Percentiles rank a stretch among this genome's conserved stretches.
phyloP scores from a whole-genome alignment of 2,888 invertebrate genomes.

The Papilio gigon region DNA sequence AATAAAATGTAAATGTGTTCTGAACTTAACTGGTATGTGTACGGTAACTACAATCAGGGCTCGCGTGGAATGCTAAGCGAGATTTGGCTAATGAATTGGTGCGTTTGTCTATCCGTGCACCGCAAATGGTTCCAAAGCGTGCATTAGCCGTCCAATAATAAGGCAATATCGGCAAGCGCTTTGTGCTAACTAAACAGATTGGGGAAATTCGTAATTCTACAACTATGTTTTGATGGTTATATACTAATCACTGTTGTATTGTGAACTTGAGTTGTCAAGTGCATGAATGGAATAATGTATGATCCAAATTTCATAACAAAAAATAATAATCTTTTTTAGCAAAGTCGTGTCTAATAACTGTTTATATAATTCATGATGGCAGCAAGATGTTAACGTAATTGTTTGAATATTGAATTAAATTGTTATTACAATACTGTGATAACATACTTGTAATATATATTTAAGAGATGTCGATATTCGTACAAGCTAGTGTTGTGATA shows the following conservation, averaged over 20 bases:
- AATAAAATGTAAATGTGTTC: too few species aligned
- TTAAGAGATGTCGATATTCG: neutral
- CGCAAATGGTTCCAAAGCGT: slow-evolving; percentile 42
- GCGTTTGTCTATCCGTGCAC: slow-evolving; percentile 41
- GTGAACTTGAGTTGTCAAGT: too few species aligned
- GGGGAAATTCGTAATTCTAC: neutral
- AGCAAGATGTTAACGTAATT: too few species aligned
- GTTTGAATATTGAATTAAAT: too few species aligned
- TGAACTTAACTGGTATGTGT: slow-evolving; percentile 9
- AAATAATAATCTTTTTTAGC: too few species aligned
- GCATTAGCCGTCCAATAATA: slow-evolving; percentile 47
- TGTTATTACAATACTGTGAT: neutral
- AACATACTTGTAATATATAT: neutral
- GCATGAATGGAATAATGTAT: too few species aligned
- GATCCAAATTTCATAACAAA: too few species aligned
- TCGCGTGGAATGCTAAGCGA: slow-evolving; percentile 48
- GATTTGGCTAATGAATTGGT: slow-evolving; percentile 57
- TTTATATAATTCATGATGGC: too few species aligned
- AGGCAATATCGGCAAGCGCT: slow-evolving; percentile 47
- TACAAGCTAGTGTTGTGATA: slow-evolving; percentile 15
- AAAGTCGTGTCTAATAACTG: too few species aligned
- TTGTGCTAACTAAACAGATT: slow-evolving; percentile 42
- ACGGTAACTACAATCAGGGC: slow-evolving; percentile 44
- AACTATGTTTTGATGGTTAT: slow-evolving; percentile 17
- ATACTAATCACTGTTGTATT: slow-evolving; percentile 21